These are phyloP conservation scores for Pteronotus mesoamericanus DNA, from an alignment of 2,797 vertebrate genomes.

Conservation along the genomic window DNA sequence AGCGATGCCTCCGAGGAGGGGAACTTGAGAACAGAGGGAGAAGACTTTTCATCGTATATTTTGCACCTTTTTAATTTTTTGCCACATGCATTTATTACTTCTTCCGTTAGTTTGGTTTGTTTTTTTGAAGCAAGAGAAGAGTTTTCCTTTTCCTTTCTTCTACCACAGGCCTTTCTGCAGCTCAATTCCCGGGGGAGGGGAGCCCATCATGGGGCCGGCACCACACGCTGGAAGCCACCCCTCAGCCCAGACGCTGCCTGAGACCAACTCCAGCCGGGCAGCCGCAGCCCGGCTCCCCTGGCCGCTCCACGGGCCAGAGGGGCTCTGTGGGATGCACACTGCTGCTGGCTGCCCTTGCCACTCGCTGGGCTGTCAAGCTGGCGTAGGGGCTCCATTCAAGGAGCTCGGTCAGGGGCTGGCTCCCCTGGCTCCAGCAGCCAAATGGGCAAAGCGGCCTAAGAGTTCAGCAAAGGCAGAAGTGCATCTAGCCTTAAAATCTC, in stretches of 20 bases:
- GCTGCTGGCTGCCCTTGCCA: neutral
- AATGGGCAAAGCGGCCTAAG: neutral
- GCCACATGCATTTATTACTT: neutral
- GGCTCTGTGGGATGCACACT: rapidly evolving
- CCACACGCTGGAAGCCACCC: neutral
- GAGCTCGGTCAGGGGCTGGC: neutral
- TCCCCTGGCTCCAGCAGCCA: neutral
- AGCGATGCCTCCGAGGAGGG: neutral
- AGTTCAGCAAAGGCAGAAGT: neutral
- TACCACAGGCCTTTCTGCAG: neutral
- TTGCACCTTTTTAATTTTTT: neutral
- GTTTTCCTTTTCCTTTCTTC: neutral
- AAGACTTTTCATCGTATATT: neutral
- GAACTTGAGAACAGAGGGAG: neutral
- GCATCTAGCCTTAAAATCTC: neutral
- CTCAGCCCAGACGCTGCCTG: neutral
- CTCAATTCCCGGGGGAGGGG: neutral
- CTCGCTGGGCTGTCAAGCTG: neutral
- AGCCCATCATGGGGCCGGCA: neutral
- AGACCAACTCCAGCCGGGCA: neutral
- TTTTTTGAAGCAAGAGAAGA: neutral
- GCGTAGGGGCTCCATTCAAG: neutral
- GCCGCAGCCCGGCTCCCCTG: neutral
- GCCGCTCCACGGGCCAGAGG: rapidly evolving
- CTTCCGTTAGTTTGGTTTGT: neutral